Percentiles rank a stretch among this genome's conserved stretches.
phyloP scores from a whole-genome alignment of 2,888 invertebrate genomes.

The Hedya salicella region DNA sequence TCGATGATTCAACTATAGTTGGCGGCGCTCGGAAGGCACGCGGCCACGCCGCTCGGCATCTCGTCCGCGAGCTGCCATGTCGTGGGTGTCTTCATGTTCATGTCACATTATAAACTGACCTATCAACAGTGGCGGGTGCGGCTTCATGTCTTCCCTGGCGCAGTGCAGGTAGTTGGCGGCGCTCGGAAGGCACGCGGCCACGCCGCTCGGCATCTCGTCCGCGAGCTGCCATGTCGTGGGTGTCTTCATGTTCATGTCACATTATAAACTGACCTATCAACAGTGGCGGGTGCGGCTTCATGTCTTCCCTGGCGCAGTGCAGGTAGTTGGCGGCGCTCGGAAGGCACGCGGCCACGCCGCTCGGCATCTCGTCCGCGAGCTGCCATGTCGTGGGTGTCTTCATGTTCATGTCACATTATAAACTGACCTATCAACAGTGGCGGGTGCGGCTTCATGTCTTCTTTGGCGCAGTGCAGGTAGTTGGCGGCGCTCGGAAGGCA shows the following conservation, averaged over 20 bases:
- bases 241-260: too few species aligned
- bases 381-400: not conserved
- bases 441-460: constrained; percentile 71
- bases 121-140: constrained; percentile 70
- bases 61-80: not conserved
- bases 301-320: constrained; percentile 53
- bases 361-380: constrained; percentile 52
- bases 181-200: constrained; percentile 53
- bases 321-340: constrained; percentile 57
- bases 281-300: constrained; percentile 72
- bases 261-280: constrained; percentile 63
- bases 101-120: too few species aligned
- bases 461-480: constrained; percentile 38
- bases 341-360: constrained; percentile 42
- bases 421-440: constrained; percentile 71
- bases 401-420: too few species aligned
- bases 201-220: too few species aligned
- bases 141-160: constrained; percentile 63
- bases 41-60: too few species aligned
- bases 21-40: too few species aligned
- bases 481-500: constrained; percentile 60
- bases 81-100: not conserved
- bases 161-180: constrained; percentile 49
- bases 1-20: too few species aligned
- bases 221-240: constrained; percentile 52